Percentiles rank a stretch among this genome's conserved stretches.
Conservation (phyloP, 2,888 invertebrate species). For the Agrilus cyanescens region DNA sequence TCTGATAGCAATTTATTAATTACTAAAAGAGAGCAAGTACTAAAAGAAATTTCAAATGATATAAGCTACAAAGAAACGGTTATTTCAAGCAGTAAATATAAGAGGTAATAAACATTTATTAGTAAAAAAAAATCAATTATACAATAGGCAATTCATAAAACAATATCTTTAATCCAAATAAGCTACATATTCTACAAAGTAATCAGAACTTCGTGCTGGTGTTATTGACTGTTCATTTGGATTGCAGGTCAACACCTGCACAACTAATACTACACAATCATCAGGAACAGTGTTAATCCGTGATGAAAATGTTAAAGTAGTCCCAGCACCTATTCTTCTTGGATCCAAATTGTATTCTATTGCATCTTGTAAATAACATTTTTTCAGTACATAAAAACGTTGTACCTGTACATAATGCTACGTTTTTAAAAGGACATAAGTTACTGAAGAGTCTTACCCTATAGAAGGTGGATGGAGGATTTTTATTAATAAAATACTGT, state of each 20-base stretch:
- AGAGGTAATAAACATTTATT: too few species aligned
- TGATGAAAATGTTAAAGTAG: background rate
- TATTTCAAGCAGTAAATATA: too few species aligned
- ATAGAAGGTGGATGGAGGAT: background rate
- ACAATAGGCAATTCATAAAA: too few species aligned
- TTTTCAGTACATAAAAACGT: background rate
- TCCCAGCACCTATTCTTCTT: constrained; percentile 1
- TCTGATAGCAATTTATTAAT: too few species aligned
- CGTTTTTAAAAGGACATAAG: background rate
- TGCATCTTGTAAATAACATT: background rate
- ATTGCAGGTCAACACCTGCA: background rate
- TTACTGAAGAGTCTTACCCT: background rate
- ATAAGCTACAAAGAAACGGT: too few species aligned
- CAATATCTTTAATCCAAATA: constrained; percentile 3
- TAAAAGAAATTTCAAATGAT: too few species aligned
- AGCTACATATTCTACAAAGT: constrained; percentile 3
- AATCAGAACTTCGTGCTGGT: constrained; percentile 2
- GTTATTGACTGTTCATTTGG: background rate
- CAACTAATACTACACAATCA: background rate
- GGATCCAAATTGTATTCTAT: constrained; percentile 4
- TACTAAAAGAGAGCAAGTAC: too few species aligned
- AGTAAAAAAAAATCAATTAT: too few species aligned
- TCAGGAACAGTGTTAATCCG: background rate
- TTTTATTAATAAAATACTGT: background rate
- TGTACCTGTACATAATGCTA: constrained; percentile 3